Evolutionary conservation across 64 coral and sea anemone species (phyloP).

Genomic region (Montipora capricornis): DNA sequence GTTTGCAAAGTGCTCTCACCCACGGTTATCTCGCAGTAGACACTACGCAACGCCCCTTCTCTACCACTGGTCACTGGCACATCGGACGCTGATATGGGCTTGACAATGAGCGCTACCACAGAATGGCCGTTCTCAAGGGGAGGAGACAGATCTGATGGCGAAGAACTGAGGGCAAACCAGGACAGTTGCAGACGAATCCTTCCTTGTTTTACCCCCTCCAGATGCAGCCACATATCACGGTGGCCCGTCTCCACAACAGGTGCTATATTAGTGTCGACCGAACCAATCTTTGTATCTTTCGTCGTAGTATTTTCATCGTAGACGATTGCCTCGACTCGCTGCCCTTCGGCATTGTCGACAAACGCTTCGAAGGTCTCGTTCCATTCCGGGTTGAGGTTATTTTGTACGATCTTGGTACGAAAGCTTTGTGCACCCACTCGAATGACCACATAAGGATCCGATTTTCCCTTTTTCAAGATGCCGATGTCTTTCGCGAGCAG

Average conservation of each 20-base stretch:
- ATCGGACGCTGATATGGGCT: constrained; percentile 70
- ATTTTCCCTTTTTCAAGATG: constrained; percentile 73
- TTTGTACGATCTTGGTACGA: constrained; percentile 74
- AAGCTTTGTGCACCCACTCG: constrained; percentile 94
- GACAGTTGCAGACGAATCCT: constrained; percentile 68
- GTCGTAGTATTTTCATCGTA: constrained; percentile 88
- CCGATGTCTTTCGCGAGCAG: constrained; percentile 77
- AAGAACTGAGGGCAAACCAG: constrained; percentile 74
- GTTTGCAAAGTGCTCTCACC: constrained; percentile 74
- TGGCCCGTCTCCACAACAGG: constrained; percentile 76
- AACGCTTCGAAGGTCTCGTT: constrained; percentile 93
- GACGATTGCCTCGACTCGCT: constrained; percentile 70
- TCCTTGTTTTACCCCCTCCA: constrained; percentile 91
- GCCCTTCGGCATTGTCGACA: constrained; percentile 89
- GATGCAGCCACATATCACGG: constrained; percentile 87
- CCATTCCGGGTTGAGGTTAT: constrained; percentile 87
- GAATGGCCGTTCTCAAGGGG: constrained; percentile 57
- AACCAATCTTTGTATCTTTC: constrained; percentile 88
- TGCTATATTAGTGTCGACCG: constrained; percentile 63
- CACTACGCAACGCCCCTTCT: constrained; percentile 48
- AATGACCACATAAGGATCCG: constrained; percentile 82
- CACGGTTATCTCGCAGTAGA: constrained; percentile 90
- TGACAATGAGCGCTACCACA: constrained; percentile 82
- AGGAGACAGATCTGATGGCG: constrained; percentile 50
- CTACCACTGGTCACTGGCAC: constrained; percentile 61